These are phyloP conservation scores for Zaprionus taronus DNA, from an alignment of 1,140 invertebrate species.

Conservation along the genomic window DNA sequence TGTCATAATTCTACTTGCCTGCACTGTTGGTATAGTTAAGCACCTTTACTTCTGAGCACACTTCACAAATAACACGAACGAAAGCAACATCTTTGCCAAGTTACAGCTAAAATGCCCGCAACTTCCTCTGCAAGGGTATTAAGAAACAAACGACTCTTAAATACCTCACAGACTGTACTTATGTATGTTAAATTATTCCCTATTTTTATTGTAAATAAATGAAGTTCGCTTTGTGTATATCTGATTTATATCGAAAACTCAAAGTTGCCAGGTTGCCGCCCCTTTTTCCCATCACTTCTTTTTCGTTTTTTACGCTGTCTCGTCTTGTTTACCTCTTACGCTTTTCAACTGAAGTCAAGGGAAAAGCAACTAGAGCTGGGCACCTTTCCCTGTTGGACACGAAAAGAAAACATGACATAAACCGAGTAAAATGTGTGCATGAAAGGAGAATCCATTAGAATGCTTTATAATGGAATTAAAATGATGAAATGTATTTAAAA, in stretches of 20 bases:
- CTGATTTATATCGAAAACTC: neutral
- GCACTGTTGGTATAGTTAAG: neutral
- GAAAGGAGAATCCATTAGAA: neutral
- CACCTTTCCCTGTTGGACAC: neutral
- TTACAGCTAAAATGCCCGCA: too few species aligned
- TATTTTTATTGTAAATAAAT: neutral
- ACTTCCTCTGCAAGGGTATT: neutral
- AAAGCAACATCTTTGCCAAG: too few species aligned
- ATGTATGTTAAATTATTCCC: neutral
- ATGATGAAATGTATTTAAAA: neutral
- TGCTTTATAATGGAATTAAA: neutral
- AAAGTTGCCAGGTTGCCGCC: neutral
- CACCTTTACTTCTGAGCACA: neutral
- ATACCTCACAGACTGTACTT: neutral
- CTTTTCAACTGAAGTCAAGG: neutral
- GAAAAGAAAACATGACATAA: neutral
- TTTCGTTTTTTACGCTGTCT: neutral
- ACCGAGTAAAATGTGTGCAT: neutral
- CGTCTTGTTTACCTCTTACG: conserved; percentile 1
- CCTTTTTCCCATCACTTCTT: neutral
- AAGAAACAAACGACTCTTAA: neutral
- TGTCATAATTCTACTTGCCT: neutral
- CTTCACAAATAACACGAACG: neutral
- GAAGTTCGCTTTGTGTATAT: neutral
- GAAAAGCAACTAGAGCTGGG: neutral